Evolutionary conservation across 2,888 invertebrate species (phyloP).

Genomic region (Pseudanteris insignis): DNA sequence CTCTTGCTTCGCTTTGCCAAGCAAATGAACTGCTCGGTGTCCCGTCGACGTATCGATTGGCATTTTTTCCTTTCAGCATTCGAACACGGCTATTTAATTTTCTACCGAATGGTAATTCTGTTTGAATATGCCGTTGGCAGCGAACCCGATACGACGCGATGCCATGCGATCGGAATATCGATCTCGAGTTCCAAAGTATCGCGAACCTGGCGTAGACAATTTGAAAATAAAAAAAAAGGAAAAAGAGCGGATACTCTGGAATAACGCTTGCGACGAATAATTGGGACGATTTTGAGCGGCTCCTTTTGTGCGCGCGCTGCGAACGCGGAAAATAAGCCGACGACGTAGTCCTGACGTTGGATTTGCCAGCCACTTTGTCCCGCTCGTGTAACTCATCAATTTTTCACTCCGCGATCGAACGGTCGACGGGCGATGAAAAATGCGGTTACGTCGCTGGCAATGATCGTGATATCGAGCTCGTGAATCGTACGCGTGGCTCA

Average conservation of each 20-base stretch:
- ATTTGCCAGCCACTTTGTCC: no score
- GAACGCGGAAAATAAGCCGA: constrained; percentile 6
- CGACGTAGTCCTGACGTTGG: no score
- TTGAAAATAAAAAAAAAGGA: constrained; percentile 19
- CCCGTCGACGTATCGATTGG: constrained; percentile 27
- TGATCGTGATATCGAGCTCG: no score
- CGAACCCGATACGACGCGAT: constrained; percentile 20
- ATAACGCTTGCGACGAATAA: constrained; percentile 21
- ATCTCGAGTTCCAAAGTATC: constrained; percentile 11
- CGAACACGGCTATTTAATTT: constrained; percentile 37
- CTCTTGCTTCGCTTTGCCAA: no score
- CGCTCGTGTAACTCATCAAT: no score
- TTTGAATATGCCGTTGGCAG: constrained; percentile 32
- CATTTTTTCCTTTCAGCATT: constrained; percentile 11
- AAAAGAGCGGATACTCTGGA: constrained; percentile 20
- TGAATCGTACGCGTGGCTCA: no score
- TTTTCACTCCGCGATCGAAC: no score
- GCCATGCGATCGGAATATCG: constrained; percentile 29
- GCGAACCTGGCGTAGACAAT: constrained; percentile 10
- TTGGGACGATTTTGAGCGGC: constrained; percentile 11
- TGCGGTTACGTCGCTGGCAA: no score
- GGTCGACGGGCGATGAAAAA: no score
- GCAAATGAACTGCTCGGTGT: constrained; percentile 35
- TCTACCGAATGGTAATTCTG: constrained; percentile 30
- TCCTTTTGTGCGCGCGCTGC: constrained; percentile 2